These are phyloP conservation scores for Prorops nasuta DNA, from an alignment of 1,140 invertebrate species.

Conservation along the genomic window DNA sequence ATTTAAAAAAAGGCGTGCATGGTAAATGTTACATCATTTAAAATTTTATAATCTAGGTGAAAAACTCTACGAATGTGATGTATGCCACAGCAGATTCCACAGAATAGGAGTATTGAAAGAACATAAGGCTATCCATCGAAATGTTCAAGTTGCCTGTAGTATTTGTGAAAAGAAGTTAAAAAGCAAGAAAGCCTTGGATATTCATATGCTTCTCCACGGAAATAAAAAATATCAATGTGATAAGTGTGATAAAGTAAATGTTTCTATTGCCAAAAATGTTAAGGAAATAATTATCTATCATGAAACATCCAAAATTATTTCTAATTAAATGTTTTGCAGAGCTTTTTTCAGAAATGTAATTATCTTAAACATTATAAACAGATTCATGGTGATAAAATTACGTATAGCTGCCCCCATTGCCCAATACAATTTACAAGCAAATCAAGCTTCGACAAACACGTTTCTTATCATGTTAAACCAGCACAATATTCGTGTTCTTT, in stretches of 20 bases:
- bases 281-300: not conserved
- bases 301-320: not conserved
- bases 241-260: conserved; percentile 50
- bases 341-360: conserved; percentile 49
- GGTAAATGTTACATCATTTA: conserved; percentile 2
- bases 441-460: conserved; percentile 20
- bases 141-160: conserved; percentile 47
- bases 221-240: conserved; percentile 50
- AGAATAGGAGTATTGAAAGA: conserved; percentile 51
- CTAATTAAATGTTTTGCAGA: conserved; percentile 10
- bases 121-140: conserved; percentile 52
- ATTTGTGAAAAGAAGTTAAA: conserved; percentile 54
- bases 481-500: conserved; percentile 23
- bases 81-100: conserved; percentile 56
- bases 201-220: conserved; percentile 44
- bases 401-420: conserved; percentile 29
- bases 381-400: conserved; percentile 45
- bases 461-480: conserved; percentile 16
- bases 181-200: conserved; percentile 54
- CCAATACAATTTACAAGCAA: conserved; percentile 23
- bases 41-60: conserved; percentile 43
- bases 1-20: not conserved
- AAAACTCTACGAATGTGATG: conserved; percentile 48
- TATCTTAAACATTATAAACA: conserved; percentile 49
- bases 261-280: no score